These are phyloP conservation scores for Luscinia luscinia DNA, from an alignment of 2,797 vertebrate genomes.

Conservation along the genomic window DNA sequence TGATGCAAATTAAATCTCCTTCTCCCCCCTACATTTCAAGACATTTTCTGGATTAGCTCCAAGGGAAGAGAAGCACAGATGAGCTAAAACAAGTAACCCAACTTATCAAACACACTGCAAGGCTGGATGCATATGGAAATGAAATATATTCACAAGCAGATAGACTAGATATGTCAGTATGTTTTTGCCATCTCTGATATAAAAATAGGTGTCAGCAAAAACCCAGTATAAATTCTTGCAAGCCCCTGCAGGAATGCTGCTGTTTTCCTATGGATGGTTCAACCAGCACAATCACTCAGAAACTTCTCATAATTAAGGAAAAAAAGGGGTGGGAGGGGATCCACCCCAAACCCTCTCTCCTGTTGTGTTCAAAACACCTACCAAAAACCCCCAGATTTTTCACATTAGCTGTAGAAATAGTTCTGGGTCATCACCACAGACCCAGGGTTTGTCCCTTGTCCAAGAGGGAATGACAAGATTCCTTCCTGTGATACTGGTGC, in stretches of 20 bases:
- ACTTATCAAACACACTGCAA: slow-evolving; percentile 12
- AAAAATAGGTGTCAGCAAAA: slow-evolving; percentile 44
- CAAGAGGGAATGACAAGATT: neutral
- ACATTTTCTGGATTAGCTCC: neutral
- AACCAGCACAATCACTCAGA: neutral
- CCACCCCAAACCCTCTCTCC: neutral
- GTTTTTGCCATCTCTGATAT: slow-evolving; percentile 28
- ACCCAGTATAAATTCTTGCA: slow-evolving; percentile 18
- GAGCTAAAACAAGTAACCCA: slow-evolving; percentile 23
- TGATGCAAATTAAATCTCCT: neutral
- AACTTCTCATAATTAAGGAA: neutral
- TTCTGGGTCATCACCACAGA: neutral
- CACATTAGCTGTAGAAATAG: neutral
- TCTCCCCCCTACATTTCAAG: neutral
- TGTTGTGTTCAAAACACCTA: neutral
- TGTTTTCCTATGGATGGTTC: neutral
- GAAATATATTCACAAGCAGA: neutral
- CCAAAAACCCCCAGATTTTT: neutral
- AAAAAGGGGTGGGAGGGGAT: neutral
- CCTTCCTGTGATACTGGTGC: neutral
- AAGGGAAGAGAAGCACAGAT: neutral
- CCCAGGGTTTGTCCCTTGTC: neutral
- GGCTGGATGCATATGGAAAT: slow-evolving; percentile 15
- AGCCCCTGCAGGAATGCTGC: slow-evolving; percentile 24
- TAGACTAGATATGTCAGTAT: slow-evolving; percentile 17